Evolutionary conservation across 2,888 invertebrate species (phyloP), one percentile per base, ranked within the genome.

Genomic region (Hartigia nigra): DNA sequence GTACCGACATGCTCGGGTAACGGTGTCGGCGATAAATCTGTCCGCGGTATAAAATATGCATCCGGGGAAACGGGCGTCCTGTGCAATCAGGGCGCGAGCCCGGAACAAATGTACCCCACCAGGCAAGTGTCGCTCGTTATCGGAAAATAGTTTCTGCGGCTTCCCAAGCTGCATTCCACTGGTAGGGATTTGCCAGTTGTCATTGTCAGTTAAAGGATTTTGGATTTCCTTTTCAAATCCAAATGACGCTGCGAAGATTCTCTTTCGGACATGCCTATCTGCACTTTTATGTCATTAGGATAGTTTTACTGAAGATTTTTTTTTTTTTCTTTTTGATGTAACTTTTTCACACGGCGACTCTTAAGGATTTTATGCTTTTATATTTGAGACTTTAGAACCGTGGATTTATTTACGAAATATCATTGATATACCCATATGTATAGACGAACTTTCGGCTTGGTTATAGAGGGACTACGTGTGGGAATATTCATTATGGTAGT

Each of bases 11-110:
- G 83, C 81, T 81, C 81, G 87, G 86, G 85, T 87, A 87, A 84
- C 86, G 85, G 84, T 85, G 84, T 82, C 85, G 84, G 84, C 86
- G 86, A 88, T 90, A 90, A 90, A 90, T 90, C 89, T 90, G 89
- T 89, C 89, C 83, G 83, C 83, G 78, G 82, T 81, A 86, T 88
- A 87, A 90, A 90, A 90, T 90, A 89, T 90, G 88, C 87, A 90
- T 88, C 85, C 86, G 83, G 80, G 84, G 79, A 81, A 82, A 82
- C 81, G 85, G 84, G 79, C 77, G 81, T 80, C 83, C 83, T 81
- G 84, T 81, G 86, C 88, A 89, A 89, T 90, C 89, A 89, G 86
- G 87, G 87, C 85, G 86, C 86, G 85, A 87, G 85, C 80, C 86
- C 84, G 86, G 88, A 89, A 89, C 89, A 90, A 89, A 89, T 89